These are phyloP conservation scores for Styela clava DNA, from an alignment of 23 tunicate genomes.

Conservation along the genomic window DNA sequence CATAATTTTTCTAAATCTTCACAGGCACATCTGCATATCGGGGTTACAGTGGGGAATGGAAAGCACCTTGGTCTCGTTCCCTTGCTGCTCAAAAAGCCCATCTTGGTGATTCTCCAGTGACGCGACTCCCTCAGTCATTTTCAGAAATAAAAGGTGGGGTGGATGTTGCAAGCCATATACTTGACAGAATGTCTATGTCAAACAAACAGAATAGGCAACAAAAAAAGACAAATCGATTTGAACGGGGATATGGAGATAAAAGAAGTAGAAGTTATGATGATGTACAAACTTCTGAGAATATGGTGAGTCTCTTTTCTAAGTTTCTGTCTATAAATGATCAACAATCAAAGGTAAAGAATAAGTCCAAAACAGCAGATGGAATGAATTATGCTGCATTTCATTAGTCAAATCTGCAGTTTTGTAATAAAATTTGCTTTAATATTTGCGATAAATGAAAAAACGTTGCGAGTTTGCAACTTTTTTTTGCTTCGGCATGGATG, in stretches of 20 bases:
- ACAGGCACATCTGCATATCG: neutral
- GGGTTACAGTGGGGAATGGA: slow-evolving; percentile 29
- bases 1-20: no score
- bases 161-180: slow-evolving; percentile 63
- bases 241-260: neutral
- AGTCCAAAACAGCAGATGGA: no score
- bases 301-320: no score
- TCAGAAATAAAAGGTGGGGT: slow-evolving; percentile 65
- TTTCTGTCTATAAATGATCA: no score
- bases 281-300: neutral
- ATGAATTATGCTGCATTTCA: no score
- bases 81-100: slow-evolving; percentile 26
- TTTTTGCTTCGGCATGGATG: no score
- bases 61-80: slow-evolving; percentile 71
- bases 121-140: slow-evolving; percentile 66
- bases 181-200: slow-evolving; percentile 28
- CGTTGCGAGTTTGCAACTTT: no score
- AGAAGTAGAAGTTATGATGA: neutral
- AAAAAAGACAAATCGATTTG: neutral
- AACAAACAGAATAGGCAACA: neutral
- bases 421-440: no score
- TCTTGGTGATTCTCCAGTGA: neutral
- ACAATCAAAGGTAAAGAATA: no score
- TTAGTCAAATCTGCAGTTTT: no score
- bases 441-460: no score